Percentiles rank a stretch among this genome's conserved stretches.
phyloP scores from a whole-genome alignment of 2,888 invertebrate species.

The Tricholauxania praeusta region DNA sequence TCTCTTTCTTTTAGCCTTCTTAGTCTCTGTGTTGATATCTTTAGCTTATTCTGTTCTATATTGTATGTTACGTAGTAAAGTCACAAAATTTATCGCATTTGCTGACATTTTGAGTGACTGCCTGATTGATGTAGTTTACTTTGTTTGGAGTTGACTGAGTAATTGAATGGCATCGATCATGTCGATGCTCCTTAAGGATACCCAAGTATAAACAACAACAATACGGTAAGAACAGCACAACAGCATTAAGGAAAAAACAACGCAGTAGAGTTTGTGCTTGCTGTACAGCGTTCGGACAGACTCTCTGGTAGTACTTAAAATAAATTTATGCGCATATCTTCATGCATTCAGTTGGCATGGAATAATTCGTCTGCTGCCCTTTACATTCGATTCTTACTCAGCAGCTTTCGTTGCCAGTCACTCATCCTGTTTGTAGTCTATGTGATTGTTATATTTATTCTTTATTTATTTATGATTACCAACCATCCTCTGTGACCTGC shows the following conservation, averaged over 20 bases:
- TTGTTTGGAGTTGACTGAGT: conserved; percentile 40
- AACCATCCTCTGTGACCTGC: conserved; percentile 1
- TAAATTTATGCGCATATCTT: conserved; percentile 28
- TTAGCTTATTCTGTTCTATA: no score
- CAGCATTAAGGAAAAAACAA: not conserved
- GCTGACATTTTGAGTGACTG: conserved; percentile 44
- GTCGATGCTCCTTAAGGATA: conserved; percentile 3
- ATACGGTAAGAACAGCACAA: not conserved
- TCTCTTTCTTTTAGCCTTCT: no score
- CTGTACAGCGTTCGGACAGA: not conserved
- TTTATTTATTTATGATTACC: conserved; percentile 28
- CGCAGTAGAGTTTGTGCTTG: not conserved
- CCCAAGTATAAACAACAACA: not conserved
- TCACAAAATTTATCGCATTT: conserved; percentile 40
- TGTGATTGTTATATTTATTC: conserved; percentile 1
- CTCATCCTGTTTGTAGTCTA: not conserved
- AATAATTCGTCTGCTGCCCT: conserved; percentile 2
- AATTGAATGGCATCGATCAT: conserved; percentile 48
- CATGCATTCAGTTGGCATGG: conserved; percentile 24
- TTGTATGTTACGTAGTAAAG: not conserved
- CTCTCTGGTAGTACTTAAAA: not conserved
- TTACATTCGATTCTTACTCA: not conserved
- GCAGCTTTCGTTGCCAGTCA: not conserved
- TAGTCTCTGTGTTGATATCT: no score
- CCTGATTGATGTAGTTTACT: conserved; percentile 41